Base-by-base conservation (phyloP, 2,797 vertebrate genomes). In the Phalloptychus januarius region DNA sequence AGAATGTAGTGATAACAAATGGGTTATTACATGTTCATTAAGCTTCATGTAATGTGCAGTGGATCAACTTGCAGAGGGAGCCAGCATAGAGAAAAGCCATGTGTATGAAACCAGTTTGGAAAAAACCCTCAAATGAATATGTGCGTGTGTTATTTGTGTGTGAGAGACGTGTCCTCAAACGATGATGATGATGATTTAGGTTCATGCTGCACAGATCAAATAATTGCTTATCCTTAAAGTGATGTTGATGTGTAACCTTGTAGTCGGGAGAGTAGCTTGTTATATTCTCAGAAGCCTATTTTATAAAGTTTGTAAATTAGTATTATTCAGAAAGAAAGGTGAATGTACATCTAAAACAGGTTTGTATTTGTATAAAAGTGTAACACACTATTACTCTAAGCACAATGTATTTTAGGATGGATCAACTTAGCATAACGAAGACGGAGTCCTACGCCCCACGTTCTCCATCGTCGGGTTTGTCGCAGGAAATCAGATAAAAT, bases 251-350 rank as follows among this genome's bases (percentile, higher is more conserved):
- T 90, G 83, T 85, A 71, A 87, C 79, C 82, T 82, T 25, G 86
- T 91, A 79, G 87, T 92, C 85, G 81, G 85, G 79, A 92, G 87
- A 91, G 85, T 91, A 93, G 85, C 88, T 86, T 78, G 92, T 89
- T 88, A 89, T 95, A 94, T 93, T 88, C 87, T 82, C 71, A 88
- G 83, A 88, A 88, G 76, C 87, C 86, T 94, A 93, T 95, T 96
- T 95, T 95, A 93, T 93, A 94, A 95, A 89, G 79, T 88, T 87
- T 94, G 90, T 93, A 93, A 93, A 91, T 93, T 86, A 90, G 86
- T 89, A 88, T 93, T 92, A 93, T 90, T 86, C 82, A 88, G 81
- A 91, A 84, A 90, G 91, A 70, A 91, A 88, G 87, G 93, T 93
- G 92, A 95, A 93, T 95, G 93, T 94, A 94, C 87, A 89, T 94